phyloP scores from a whole-genome alignment of 2,888 invertebrate genomes.

The Fragum whitleyi region DNA sequence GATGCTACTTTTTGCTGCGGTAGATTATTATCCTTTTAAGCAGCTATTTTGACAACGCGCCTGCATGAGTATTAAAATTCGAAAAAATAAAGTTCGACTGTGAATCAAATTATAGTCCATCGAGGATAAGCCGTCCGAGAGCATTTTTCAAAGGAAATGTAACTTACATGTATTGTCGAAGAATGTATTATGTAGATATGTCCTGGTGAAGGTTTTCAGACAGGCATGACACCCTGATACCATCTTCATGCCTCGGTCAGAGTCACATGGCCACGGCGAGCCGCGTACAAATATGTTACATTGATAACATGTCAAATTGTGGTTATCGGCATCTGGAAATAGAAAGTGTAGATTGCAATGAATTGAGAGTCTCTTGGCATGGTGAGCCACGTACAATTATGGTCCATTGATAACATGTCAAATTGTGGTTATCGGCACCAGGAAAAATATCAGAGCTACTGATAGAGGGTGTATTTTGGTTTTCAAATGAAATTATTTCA shows the following conservation, averaged over 20 bases:
- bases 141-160: too few species aligned
- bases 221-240: slow-evolving; percentile 73
- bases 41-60: too few species aligned
- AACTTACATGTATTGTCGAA: slow-evolving; percentile 67
- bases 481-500: too few species aligned
- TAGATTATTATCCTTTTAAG: too few species aligned
- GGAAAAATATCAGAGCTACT: too few species aligned
- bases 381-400: slow-evolving; percentile 71
- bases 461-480: too few species aligned
- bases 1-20: too few species aligned
- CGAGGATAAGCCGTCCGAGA: too few species aligned
- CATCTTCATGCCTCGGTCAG: slow-evolving; percentile 59
- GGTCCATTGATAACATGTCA: slow-evolving; percentile 77
- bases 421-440: slow-evolving; percentile 43
- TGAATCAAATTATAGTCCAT: too few species aligned
- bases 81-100: too few species aligned
- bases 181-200: slow-evolving; percentile 73
- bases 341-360: too few species aligned
- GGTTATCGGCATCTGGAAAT: slow-evolving; percentile 57
- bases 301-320: slow-evolving; percentile 69
- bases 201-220: slow-evolving; percentile 74
- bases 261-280: slow-evolving; percentile 71
- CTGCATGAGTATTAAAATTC: too few species aligned
- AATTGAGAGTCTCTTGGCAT: slow-evolving; percentile 71
- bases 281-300: slow-evolving; percentile 76